Evolutionary conservation across 2,113 vertebrate species (phyloP).

Genomic region (Elaphurus davidianus): DNA sequence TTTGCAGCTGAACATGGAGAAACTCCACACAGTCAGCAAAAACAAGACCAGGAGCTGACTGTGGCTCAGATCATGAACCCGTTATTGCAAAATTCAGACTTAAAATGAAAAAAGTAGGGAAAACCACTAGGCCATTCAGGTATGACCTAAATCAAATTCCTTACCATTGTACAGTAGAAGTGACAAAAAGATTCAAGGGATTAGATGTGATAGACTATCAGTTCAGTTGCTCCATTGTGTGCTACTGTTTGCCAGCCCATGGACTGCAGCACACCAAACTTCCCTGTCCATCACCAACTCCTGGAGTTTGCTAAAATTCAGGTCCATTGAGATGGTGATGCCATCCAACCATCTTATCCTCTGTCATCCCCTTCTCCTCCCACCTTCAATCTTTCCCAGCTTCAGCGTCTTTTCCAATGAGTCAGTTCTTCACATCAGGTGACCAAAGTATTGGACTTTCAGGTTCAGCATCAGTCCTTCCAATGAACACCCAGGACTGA

Average conservation of each 20-base stretch:
- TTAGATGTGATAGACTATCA: not conserved
- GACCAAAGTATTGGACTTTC: not conserved
- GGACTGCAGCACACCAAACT: not conserved
- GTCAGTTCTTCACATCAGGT: not conserved
- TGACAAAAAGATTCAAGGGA: not conserved
- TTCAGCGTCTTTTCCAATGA: not conserved
- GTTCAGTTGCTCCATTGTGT: not conserved
- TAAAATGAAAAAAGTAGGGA: not conserved
- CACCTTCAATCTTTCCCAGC: not conserved
- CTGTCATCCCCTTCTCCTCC: not conserved
- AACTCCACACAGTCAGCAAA: not conserved
- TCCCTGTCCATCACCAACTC: not conserved
- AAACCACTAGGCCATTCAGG: not conserved
- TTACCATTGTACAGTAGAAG: not conserved
- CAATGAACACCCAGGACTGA: not conserved
- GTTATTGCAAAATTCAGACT: not conserved
- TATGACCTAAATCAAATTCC: not conserved
- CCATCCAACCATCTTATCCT: not conserved
- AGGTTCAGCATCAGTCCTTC: not conserved
- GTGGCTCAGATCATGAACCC: not conserved
- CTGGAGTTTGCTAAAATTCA: not conserved
- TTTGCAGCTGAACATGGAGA: not conserved
- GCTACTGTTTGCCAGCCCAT: fast-evolving
- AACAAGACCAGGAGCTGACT: not conserved
- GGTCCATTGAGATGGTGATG: not conserved